Evolutionary conservation across 2,888 invertebrate species (phyloP).

Genomic region (Xylota segnis): DNA sequence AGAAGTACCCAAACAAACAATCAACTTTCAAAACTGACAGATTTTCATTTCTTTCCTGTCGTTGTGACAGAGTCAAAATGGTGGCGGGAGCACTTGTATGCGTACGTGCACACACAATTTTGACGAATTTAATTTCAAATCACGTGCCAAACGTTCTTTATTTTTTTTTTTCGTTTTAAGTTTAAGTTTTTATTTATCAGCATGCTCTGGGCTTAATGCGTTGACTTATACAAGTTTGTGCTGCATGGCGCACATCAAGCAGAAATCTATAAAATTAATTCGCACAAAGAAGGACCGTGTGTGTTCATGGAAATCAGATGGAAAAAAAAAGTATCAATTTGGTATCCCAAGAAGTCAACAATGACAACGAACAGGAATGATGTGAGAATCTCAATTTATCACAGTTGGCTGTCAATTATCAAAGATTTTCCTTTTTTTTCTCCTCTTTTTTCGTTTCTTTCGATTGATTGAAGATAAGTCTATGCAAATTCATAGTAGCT

Average conservation of each 20-base stretch:
- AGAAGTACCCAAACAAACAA: slow-evolving; percentile 41
- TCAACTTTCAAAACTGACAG: slow-evolving; percentile 34
- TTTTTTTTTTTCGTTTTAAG: slow-evolving; percentile 26
- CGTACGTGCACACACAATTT: slow-evolving; percentile 3
- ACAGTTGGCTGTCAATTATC: slow-evolving; percentile 70
- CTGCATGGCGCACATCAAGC: slow-evolving; percentile 21
- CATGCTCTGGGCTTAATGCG: slow-evolving; percentile 67
- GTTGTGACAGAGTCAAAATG: not conserved
- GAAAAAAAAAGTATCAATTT: slow-evolving; percentile 6
- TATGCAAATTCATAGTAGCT: slow-evolving; percentile 32
- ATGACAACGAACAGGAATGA: slow-evolving; percentile 45
- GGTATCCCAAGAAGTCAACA: not conserved
- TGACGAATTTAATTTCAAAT: slow-evolving; percentile 69
- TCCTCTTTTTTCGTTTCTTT: not conserved
- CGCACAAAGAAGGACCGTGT: slow-evolving; percentile 38
- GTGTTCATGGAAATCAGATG: slow-evolving; percentile 34
- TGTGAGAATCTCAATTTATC: slow-evolving; percentile 67
- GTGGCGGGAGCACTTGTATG: not conserved
- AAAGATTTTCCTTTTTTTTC: slow-evolving; percentile 19
- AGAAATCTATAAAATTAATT: slow-evolving; percentile 67
- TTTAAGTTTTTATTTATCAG: slow-evolving; percentile 61
- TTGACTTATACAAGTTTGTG: slow-evolving; percentile 55
- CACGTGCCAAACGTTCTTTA: slow-evolving; percentile 62
- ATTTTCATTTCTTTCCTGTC: slow-evolving; percentile 35
- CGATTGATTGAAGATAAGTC: slow-evolving; percentile 28